A percentile compares a stretch with the other conserved stretches of the same genome.
These are phyloP conservation scores for Pogonognathellus flavescens DNA, from an alignment of 1,140 invertebrate species.

Conservation along the genomic window DNA sequence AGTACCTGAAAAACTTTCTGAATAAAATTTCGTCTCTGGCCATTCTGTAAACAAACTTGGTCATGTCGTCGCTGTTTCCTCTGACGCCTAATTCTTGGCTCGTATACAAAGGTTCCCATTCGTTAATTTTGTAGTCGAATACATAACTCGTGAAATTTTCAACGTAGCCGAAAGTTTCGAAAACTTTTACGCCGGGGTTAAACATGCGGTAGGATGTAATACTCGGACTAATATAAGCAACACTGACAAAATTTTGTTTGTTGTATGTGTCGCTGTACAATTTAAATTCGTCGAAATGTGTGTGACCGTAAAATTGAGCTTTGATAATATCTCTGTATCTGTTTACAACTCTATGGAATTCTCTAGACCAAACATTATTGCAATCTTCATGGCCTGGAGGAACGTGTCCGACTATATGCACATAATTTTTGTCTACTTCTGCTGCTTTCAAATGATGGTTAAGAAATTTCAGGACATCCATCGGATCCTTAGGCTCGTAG, in stretches of 20 bases:
- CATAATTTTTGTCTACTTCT: constrained; percentile 54
- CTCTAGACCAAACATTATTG: constrained; percentile 56
- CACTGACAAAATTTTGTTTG: constrained; percentile 68
- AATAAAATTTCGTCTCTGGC: constrained; percentile 24
- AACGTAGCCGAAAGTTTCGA: constrained; percentile 67
- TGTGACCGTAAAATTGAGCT: constrained; percentile 70
- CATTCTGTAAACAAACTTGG: constrained; percentile 1
- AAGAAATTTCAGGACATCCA: constrained; percentile 15
- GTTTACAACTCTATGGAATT: constrained; percentile 63
- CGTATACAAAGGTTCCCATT: not conserved
- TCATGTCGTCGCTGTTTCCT: not conserved
- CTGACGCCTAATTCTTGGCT: not conserved
- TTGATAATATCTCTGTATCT: constrained; percentile 58
- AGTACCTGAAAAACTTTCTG: constrained; percentile 13
- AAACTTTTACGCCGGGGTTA: constrained; percentile 74
- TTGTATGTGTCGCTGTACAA: constrained; percentile 67
- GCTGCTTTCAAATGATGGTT: not conserved
- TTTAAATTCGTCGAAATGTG: constrained; percentile 71
- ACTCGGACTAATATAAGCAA: constrained; percentile 71
- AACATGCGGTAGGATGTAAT: constrained; percentile 69
- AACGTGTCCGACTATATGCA: constrained; percentile 66
- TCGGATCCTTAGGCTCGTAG: constrained; percentile 73
- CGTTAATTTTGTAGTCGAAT: not conserved
- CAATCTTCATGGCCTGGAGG: constrained; percentile 64
- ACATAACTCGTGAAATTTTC: constrained; percentile 24